These are phyloP conservation scores for Drosophila falleni DNA, from an alignment of 2,888 invertebrate species.

Conservation along the genomic window DNA sequence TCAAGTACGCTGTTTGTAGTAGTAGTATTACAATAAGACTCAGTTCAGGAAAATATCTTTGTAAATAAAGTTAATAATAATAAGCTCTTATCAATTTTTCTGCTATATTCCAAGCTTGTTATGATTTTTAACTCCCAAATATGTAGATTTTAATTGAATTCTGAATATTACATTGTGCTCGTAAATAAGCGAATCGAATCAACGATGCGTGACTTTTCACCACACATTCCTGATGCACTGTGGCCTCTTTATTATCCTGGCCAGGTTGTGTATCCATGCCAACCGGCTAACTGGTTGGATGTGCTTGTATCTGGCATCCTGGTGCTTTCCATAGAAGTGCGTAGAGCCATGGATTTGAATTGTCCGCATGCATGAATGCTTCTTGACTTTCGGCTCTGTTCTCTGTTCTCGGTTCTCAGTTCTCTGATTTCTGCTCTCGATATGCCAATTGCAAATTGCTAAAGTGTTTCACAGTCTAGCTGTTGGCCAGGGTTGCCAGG, in stretches of 20 bases:
- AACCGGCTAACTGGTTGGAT: constrained; percentile 33
- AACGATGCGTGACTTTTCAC: constrained; percentile 41
- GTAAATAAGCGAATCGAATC: constrained; percentile 37
- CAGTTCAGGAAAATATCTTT: neutral
- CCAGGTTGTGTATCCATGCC: constrained; percentile 35
- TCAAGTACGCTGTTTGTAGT: too few species aligned
- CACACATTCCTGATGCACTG: constrained; percentile 23
- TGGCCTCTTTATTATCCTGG: neutral
- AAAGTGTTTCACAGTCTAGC: constrained; percentile 40
- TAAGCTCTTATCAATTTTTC: neutral
- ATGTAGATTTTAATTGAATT: constrained; percentile 26
- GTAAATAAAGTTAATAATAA: too few species aligned
- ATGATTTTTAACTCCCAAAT: neutral
- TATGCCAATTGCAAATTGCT: constrained; percentile 73
- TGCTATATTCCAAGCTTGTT: neutral
- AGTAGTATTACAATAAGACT: too few species aligned
- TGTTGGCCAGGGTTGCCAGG: constrained; percentile 57
- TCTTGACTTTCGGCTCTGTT: constrained; percentile 50
- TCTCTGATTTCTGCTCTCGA: constrained; percentile 61
- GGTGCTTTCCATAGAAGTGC: constrained; percentile 52
- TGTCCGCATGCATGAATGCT: constrained; percentile 68
- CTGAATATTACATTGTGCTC: constrained; percentile 43
- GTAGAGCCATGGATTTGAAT: constrained; percentile 66
- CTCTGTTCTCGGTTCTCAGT: constrained; percentile 4
- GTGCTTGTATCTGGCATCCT: constrained; percentile 16